Conservation (phyloP, 1,140 invertebrate species). For the Cydia splendana region DNA sequence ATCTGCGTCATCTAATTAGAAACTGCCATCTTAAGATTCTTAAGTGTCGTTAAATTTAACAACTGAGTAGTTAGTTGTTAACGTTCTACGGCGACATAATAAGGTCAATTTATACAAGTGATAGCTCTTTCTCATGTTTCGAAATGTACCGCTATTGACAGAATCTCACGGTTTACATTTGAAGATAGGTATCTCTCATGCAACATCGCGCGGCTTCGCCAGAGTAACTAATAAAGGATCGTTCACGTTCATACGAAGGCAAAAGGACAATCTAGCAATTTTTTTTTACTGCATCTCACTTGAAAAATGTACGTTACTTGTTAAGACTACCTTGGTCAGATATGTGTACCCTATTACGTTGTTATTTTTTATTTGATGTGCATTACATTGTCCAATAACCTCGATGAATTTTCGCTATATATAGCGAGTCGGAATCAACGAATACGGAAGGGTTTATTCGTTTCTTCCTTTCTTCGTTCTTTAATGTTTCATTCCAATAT, state of each 20-base stretch:
- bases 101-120: slow-evolving; percentile 25
- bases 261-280: too few relatives aligned
- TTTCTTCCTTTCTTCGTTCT: not conserved
- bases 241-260: not conserved
- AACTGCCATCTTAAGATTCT: not conserved
- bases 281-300: too few relatives aligned
- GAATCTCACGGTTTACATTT: slow-evolving; percentile 19
- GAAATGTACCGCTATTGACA: slow-evolving; percentile 20
- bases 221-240: not conserved
- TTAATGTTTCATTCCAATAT: not conserved
- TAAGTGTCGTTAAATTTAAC: slow-evolving; percentile 17
- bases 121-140: slow-evolving; percentile 29
- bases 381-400: too few relatives aligned
- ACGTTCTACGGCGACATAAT: slow-evolving; percentile 1
- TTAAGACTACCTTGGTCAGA: too few relatives aligned
- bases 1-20: not conserved
- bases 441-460: too few relatives aligned
- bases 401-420: too few relatives aligned
- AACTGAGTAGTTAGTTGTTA: not conserved
- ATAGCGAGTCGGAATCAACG: too few relatives aligned
- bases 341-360: too few relatives aligned
- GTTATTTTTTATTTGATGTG: too few relatives aligned
- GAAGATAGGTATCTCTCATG: not conserved
- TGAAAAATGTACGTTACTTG: too few relatives aligned
- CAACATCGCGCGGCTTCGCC: not conserved